Base-by-base conservation (phyloP, 2,113 vertebrate genomes). In the Triplophysa rosa region DNA sequence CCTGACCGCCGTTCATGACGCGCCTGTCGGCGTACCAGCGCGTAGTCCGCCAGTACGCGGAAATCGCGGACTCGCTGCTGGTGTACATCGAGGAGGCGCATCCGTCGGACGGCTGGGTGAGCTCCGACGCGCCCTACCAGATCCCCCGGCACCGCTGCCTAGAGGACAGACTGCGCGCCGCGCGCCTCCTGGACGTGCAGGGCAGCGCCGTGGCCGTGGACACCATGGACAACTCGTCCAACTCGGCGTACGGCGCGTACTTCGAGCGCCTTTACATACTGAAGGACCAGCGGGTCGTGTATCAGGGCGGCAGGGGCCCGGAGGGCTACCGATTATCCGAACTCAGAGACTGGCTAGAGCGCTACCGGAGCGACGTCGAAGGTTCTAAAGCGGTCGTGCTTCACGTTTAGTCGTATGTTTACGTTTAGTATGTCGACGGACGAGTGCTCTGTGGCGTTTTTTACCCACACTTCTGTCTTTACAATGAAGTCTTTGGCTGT, bases 1-100 rank as follows among this genome's bases (percentile, higher is more conserved):
- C 97, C 94, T 99, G 98, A 99, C 98, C 98, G 47, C 98, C 98
- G 24, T 99, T 99, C 91, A 99, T 98, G 97, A 97, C 95, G 91
- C 98, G 98, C 65, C 93, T 99, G 92, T 89, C 95, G 84, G 95
- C 98, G 84, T 98, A 98, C 89, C 94, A 93, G 89, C 95, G 96
- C 89, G 93, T 99, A 87, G 96, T 94, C 73, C 88, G 93, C 86
- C 95, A 95, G 89, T 98, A 96, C 92, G 92, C 94, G 82, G 94
- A 95, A 91, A 93, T 98, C 84, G 98, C 97, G 14, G 98, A 99
- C 94, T 98, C 96, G 73, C 90, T 99, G 83, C 94, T 99, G 84
- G 94, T 99, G 64, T 99, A 99, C 88, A 98, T 99, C 80, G 97
- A 99, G 87, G 98, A 99, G 88, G 98, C 98, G 71, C 98, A 99